These are phyloP conservation scores for Ctenosaura bakeri DNA, from an alignment of 2,797 vertebrate species.

Conservation along the genomic window DNA sequence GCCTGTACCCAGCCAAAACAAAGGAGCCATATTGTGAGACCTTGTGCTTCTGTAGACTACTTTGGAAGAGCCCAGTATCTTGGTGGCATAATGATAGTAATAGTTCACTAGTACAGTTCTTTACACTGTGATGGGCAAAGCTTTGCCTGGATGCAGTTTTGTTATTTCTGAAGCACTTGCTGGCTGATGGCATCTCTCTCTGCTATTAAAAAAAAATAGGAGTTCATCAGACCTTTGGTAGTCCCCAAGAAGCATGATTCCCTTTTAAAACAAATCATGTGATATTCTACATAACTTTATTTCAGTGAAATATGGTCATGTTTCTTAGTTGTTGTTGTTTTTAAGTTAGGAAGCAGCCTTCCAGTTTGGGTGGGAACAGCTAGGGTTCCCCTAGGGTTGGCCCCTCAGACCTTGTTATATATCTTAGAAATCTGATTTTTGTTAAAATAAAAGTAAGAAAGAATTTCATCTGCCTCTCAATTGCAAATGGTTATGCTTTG, in stretches of 20 bases:
- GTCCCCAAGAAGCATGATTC: neutral
- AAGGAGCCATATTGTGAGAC: no score
- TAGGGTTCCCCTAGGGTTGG: no score
- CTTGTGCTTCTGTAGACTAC: no score
- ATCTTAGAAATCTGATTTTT: neutral
- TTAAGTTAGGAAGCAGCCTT: neutral
- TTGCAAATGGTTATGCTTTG: neutral
- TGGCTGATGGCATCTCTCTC: neutral
- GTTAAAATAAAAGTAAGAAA: no score
- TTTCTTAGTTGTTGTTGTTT: neutral
- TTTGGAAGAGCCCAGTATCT: neutral
- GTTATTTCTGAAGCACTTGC: no score
- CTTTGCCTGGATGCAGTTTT: neutral
- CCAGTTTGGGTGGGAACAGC: neutral
- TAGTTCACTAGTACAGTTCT: neutral
- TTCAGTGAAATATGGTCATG: neutral
- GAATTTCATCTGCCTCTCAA: no score
- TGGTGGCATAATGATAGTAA: neutral
- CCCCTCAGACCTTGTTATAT: no score
- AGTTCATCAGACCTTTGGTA: neutral
- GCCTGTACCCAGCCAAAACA: no score
- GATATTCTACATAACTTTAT: neutral
- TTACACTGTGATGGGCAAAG: neutral
- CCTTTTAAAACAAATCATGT: neutral
- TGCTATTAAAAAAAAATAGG: neutral